Evolutionary conservation across 2,888 invertebrate genomes (phyloP).

Genomic region (Ennomos fuscantarius): DNA sequence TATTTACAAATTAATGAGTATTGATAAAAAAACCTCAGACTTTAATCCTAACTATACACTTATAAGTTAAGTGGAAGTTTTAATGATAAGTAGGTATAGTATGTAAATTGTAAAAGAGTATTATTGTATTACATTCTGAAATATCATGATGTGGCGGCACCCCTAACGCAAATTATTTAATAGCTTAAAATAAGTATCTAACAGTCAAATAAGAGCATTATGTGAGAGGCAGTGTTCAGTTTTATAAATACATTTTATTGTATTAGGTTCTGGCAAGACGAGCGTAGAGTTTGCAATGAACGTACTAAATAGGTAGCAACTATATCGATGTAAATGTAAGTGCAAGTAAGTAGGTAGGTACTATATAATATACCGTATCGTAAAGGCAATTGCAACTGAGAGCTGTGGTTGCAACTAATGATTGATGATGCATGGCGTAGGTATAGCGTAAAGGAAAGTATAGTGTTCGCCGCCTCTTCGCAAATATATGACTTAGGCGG

Average conservation of each 20-base stretch:
- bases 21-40: constrained; percentile 66
- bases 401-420: constrained; percentile 22
- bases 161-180: constrained; percentile 18
- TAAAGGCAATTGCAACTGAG: constrained; percentile 13
- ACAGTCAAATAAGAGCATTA: constrained; percentile 27
- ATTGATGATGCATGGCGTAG: constrained; percentile 17
- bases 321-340: background rate
- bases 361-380: constrained; percentile 1
- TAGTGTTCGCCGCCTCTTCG: constrained; percentile 14
- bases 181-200: constrained; percentile 23
- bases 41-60: constrained; percentile 52
- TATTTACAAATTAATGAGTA: constrained; percentile 82
- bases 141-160: constrained; percentile 32
- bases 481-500: constrained; percentile 20
- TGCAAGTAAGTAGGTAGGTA: background rate
- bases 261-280: constrained; percentile 39
- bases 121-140: constrained; percentile 30
- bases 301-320: constrained; percentile 22
- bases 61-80: constrained; percentile 32
- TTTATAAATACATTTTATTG: constrained; percentile 18
- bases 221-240: constrained; percentile 24
- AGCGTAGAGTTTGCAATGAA: constrained; percentile 25
- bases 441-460: constrained; percentile 9
- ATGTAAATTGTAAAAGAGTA: constrained; percentile 22
- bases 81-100: constrained; percentile 27